Evolutionary conservation across 2,888 invertebrate species (phyloP).

Genomic region (Frankliniella fusca): DNA sequence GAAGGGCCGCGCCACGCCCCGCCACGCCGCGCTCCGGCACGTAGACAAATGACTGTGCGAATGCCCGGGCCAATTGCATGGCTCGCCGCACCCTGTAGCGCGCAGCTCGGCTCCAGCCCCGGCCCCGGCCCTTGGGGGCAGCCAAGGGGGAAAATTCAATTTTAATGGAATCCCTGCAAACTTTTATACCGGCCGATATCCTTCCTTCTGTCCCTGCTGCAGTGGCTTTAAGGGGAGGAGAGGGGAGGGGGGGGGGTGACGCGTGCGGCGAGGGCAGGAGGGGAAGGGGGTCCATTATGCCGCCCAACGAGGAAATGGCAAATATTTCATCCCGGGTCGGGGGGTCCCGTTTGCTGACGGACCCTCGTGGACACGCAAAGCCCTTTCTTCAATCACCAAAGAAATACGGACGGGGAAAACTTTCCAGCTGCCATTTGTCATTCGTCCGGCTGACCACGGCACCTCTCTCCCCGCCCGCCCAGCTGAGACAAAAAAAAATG

Average conservation of each 20-base stretch:
- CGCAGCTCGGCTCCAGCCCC: too few relatives aligned
- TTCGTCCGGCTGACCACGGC: not conserved
- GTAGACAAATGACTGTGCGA: not conserved
- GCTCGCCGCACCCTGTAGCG: not conserved
- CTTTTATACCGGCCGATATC: constrained; percentile 22
- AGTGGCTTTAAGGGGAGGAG: not conserved
- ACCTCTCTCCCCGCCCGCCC: too few relatives aligned
- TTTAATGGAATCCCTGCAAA: constrained; percentile 15
- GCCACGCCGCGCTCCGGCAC: not conserved
- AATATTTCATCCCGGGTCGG: constrained; percentile 12
- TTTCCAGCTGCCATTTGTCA: constrained; percentile 15
- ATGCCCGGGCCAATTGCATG: not conserved
- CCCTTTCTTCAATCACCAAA: constrained; percentile 12
- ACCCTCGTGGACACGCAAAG: not conserved
- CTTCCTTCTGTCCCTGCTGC: not conserved
- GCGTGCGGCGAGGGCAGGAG: too few relatives aligned
- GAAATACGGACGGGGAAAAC: constrained; percentile 10
- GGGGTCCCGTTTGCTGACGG: not conserved
- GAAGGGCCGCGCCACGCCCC: too few relatives aligned
- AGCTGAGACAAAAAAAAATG: not conserved
- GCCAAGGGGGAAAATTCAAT: constrained; percentile 20
- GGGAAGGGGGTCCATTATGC: too few relatives aligned
- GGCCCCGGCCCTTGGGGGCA: not conserved
- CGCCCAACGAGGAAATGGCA: not conserved
- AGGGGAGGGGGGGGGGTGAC: not conserved